Evolutionary conservation across 2,113 vertebrate species (phyloP).

Genomic region (Theropithecus gelada): DNA sequence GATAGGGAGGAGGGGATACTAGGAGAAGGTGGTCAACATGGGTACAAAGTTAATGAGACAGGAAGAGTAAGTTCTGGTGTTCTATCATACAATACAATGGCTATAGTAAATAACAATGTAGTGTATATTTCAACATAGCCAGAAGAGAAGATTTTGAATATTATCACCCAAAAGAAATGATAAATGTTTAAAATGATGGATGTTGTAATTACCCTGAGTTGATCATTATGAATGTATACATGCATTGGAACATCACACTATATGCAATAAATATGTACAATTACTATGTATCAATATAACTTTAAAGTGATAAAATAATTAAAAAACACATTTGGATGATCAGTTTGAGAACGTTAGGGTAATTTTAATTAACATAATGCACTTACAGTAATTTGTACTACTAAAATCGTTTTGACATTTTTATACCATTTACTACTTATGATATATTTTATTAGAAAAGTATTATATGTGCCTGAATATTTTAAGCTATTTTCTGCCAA

Average conservation of each 20-base stretch:
- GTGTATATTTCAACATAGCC: background rate
- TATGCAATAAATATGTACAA: background rate
- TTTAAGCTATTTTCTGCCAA: background rate
- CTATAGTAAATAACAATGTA: background rate
- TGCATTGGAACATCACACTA: background rate
- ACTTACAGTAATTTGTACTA: background rate
- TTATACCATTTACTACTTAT: background rate
- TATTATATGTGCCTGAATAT: background rate
- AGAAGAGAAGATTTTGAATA: background rate
- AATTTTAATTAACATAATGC: background rate
- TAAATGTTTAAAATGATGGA: background rate
- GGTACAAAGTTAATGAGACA: background rate
- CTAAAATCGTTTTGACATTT: background rate
- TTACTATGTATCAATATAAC: background rate
- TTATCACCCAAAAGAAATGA: background rate
- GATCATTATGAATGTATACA: background rate
- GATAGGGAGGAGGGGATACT: background rate
- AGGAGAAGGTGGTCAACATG: background rate
- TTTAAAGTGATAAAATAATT: background rate
- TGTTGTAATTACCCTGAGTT: background rate
- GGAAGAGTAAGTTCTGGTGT: background rate
- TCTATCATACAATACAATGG: background rate
- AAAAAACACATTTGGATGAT: background rate
- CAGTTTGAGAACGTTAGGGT: background rate
- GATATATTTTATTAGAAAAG: background rate